These are phyloP conservation scores for Tinea semifulvella DNA, from an alignment of 2,888 invertebrate species.

Conservation along the genomic window DNA sequence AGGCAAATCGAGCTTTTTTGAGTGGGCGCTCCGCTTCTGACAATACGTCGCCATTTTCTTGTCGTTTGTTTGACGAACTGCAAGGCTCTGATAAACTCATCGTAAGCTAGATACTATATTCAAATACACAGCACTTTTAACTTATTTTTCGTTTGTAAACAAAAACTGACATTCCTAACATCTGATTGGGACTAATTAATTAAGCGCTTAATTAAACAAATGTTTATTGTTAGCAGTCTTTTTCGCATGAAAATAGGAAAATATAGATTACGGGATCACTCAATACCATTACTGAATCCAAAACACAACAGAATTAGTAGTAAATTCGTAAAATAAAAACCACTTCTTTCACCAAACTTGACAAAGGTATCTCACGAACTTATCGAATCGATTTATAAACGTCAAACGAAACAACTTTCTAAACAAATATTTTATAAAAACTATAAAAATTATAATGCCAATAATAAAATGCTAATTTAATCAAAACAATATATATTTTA, in stretches of 20 bases:
- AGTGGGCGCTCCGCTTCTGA: constrained; percentile 66
- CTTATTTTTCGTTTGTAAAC: constrained; percentile 45
- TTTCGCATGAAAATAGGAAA: not conserved
- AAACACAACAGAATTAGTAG: not conserved
- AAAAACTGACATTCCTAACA: constrained; percentile 47
- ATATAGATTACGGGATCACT: too few relatives aligned
- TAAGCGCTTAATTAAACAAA: not conserved
- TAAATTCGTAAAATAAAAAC: not conserved
- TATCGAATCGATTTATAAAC: not conserved
- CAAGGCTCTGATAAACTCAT: constrained; percentile 45
- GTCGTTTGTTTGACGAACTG: constrained; percentile 58
- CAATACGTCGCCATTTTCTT: constrained; percentile 60
- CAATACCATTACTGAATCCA: not conserved
- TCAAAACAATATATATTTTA: too few relatives aligned
- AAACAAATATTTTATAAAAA: not conserved
- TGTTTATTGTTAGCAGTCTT: not conserved
- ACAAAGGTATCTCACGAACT: not conserved
- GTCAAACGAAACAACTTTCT: constrained; percentile 4
- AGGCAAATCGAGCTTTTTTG: constrained; percentile 72
- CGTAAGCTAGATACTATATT: constrained; percentile 20
- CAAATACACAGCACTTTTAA: constrained; percentile 21
- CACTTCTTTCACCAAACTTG: not conserved
- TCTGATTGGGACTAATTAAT: constrained; percentile 41
- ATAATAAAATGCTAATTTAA: too few relatives aligned
- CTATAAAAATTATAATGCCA: not conserved